A percentile compares a stretch with the other conserved stretches of the same genome.
phyloP scores from a whole-genome alignment of 2,888 invertebrate species.

The Trachelus stipa region DNA sequence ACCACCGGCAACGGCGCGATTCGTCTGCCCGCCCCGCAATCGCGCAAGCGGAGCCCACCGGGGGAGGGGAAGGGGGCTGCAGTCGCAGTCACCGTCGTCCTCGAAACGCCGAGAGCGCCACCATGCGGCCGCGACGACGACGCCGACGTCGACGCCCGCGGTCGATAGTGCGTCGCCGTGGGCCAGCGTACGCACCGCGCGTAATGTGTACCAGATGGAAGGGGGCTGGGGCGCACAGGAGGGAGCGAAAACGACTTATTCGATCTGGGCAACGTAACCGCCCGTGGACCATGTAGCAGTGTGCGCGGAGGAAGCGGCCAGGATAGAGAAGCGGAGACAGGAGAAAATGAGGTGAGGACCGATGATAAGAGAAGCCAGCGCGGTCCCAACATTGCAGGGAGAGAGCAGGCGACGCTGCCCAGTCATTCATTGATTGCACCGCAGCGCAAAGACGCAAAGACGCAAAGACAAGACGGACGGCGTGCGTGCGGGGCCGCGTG shows the following conservation, averaged over 20 bases:
- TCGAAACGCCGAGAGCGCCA: slow-evolving; percentile 56
- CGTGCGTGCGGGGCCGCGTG: neutral
- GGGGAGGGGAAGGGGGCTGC: slow-evolving; percentile 12
- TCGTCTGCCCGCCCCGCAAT: slow-evolving; percentile 43
- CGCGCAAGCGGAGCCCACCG: slow-evolving; percentile 26
- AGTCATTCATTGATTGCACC: slow-evolving; percentile 53
- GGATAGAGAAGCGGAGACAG: slow-evolving; percentile 25
- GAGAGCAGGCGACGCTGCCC: slow-evolving; percentile 28
- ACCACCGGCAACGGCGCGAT: slow-evolving; percentile 48
- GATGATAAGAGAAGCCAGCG: slow-evolving; percentile 53
- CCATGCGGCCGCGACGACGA: slow-evolving; percentile 51
- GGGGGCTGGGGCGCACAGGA: slow-evolving; percentile 11
- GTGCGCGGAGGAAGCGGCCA: slow-evolving; percentile 16
- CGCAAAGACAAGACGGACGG: slow-evolving; percentile 5
- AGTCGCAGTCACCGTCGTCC: slow-evolving; percentile 23
- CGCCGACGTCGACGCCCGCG: slow-evolving; percentile 39
- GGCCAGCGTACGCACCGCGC: slow-evolving; percentile 36
- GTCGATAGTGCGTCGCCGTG: slow-evolving; percentile 1
- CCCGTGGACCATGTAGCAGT: slow-evolving; percentile 15
- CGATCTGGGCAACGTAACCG: slow-evolving; percentile 13
- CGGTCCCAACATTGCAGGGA: slow-evolving; percentile 22
- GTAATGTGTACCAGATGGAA: slow-evolving; percentile 34
- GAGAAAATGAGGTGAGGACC: slow-evolving; percentile 11
- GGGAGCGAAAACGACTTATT: slow-evolving; percentile 17
- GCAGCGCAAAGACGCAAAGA: too few relatives aligned